These are phyloP conservation scores for Epistrophe grossulariae DNA, from an alignment of 2,888 invertebrate genomes.

Conservation along the genomic window DNA sequence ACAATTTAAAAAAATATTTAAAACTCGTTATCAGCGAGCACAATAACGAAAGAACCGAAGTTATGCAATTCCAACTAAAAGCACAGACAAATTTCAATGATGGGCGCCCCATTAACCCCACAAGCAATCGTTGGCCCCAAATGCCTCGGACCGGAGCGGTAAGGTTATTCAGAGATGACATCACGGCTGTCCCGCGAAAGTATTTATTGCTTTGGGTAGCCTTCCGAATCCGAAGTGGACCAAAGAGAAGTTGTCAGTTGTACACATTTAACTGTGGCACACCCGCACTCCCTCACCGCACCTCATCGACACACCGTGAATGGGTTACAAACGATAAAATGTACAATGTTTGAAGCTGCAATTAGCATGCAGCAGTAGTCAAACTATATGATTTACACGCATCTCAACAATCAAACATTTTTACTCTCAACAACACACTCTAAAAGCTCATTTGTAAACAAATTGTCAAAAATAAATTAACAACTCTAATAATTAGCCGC, in stretches of 20 bases:
- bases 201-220: constrained; percentile 53
- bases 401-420: constrained; percentile 41
- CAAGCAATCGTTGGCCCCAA: constrained; percentile 54
- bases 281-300: neutral
- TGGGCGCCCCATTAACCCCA: constrained; percentile 65
- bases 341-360: constrained; percentile 44
- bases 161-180: constrained; percentile 67
- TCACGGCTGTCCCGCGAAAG: constrained; percentile 59
- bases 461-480: constrained; percentile 71
- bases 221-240: constrained; percentile 63
- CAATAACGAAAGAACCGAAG: constrained; percentile 49
- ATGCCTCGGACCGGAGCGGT: constrained; percentile 50
- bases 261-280: constrained; percentile 4
- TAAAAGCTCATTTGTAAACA: constrained; percentile 59
- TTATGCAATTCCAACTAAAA: constrained; percentile 59
- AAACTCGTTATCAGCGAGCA: constrained; percentile 61
- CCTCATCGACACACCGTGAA: constrained; percentile 20
- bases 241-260: constrained; percentile 63
- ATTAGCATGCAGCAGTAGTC: constrained; percentile 54
- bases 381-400: constrained; percentile 50
- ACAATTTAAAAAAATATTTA: constrained; percentile 36
- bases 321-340: constrained; percentile 29
- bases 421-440: constrained; percentile 16
- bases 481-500: constrained; percentile 55
- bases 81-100: constrained; percentile 56